Evolutionary conservation across 2,797 vertebrate species (phyloP), one percentile per base, ranked within the genome.

Genomic region (Brachymystax lenok): DNA sequence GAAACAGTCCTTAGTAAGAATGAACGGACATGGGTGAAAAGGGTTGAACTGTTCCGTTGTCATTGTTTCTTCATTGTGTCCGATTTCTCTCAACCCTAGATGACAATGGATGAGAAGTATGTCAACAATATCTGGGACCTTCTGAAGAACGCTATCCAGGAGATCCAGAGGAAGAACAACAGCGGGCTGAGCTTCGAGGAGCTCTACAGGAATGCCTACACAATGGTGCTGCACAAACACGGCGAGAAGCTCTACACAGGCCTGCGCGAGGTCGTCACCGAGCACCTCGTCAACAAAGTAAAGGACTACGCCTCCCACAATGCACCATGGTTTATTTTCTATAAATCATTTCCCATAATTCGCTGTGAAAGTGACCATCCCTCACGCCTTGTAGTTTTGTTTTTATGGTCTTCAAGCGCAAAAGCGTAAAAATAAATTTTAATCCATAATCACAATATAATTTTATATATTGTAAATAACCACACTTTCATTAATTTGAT

Each of bases 71-170:
- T 71, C n/a, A 4, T 13, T 30, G 4, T 51, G 40, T 27, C 24
- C 27, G 7, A 21, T 17, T 16, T 12, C n/a, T 52, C 14, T n/a
- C 14, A 7, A 7, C 46, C 59, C 21, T 27, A 99, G 98, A 99
- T 99, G 97, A 99, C 97, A 88, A 99, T 99, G 97, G 98, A 99
- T 94, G 97, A 99, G 90, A 99, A 98, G 93, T 98, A 99, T 87
- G 97, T 99, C 78, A 99, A 99, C 90, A 99, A 97, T 93, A 99
- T 99, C 93, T 99, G 97, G 98, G 97, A 98, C 93, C 96, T 99
- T 88, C 94, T 99, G 19, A 99, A 99, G 92, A 99, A 98, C 81
- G 98, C 98, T 90, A 99, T 99, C 85, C 98, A 99, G 91, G 97
- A 99, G 92, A 99, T 99, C 86, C 98, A 99, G 94, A 94, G 96